Conservation (phyloP, 2,888 invertebrate species). For the Prosopocoilus inquinatus region DNA sequence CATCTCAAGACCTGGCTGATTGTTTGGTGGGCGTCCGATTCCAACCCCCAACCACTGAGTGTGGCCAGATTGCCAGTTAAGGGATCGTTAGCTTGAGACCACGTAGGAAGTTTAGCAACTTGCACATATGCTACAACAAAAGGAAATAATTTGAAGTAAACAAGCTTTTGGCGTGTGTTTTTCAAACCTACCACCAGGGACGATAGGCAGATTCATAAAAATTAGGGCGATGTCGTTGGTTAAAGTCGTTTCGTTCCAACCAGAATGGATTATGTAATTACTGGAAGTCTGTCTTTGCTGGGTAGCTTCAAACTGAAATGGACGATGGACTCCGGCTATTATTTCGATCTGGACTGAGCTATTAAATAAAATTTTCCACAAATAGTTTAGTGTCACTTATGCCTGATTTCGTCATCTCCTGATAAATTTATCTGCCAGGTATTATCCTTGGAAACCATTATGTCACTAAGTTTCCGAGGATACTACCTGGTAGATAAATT, state of each 20-base stretch:
- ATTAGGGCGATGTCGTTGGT: conserved; percentile 48
- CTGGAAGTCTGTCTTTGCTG: conserved; percentile 29
- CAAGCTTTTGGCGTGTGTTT: not conserved
- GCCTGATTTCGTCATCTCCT: no score
- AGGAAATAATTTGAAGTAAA: no score
- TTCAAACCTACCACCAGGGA: conserved; percentile 7
- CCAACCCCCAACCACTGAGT: conserved; percentile 19
- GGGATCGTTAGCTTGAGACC: conserved; percentile 4
- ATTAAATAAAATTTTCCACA: conserved; percentile 45
- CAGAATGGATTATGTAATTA: conserved; percentile 23
- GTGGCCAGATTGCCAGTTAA: conserved; percentile 7
- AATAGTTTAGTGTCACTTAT: no score
- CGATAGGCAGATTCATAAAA: conserved; percentile 1
- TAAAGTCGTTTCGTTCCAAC: conserved; percentile 32
- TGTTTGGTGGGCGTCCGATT: not conserved
- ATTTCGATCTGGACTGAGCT: conserved; percentile 35
- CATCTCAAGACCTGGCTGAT: conserved; percentile 9
- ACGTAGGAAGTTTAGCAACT: conserved; percentile 5
- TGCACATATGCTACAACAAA: conserved; percentile 8
- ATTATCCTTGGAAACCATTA: no score
- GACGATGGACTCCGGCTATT: conserved; percentile 36
- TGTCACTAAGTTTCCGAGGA: no score
- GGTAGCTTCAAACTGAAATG: conserved; percentile 36
- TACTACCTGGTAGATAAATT: no score
- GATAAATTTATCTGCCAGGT: no score